Conservation (phyloP, 2,888 invertebrate species). For the Lamproptera curius region DNA sequence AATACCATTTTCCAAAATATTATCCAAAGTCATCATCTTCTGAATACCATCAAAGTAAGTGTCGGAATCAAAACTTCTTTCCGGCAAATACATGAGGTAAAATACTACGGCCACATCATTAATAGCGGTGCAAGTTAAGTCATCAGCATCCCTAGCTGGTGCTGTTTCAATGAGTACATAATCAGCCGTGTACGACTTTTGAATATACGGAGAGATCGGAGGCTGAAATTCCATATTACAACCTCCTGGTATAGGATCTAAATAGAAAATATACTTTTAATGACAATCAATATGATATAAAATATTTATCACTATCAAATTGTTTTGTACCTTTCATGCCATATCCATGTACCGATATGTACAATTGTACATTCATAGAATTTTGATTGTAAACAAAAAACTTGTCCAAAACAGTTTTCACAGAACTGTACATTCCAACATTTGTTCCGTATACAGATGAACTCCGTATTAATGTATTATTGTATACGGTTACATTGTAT, state of each 20-base stretch:
- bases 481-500: slow-evolving; percentile 76
- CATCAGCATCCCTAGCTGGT: slow-evolving; percentile 56
- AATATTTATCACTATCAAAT: no score
- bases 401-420: slow-evolving; percentile 37
- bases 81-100: slow-evolving; percentile 81
- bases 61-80: slow-evolving; percentile 70
- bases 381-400: slow-evolving; percentile 68
- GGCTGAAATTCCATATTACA: slow-evolving; percentile 84
- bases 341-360: slow-evolving; percentile 77
- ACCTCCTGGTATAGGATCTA: slow-evolving; percentile 88
- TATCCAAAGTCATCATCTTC: slow-evolving; percentile 79
- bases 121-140: slow-evolving; percentile 36
- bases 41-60: slow-evolving; percentile 80
- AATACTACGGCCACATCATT: slow-evolving; percentile 57
- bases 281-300: not conserved
- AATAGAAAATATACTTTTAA: slow-evolving; percentile 31
- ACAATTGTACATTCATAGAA: slow-evolving; percentile 43
- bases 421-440: slow-evolving; percentile 72
- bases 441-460: slow-evolving; percentile 77
- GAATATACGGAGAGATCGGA: slow-evolving; percentile 80
- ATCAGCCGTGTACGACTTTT: slow-evolving; percentile 43
- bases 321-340: slow-evolving; percentile 50
- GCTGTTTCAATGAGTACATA: slow-evolving; percentile 75
- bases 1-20: slow-evolving; percentile 69
- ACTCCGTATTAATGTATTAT: slow-evolving; percentile 38